Evolutionary conservation across 2,888 invertebrate genomes (phyloP).

Genomic region (Ceratothoa steindachneri): DNA sequence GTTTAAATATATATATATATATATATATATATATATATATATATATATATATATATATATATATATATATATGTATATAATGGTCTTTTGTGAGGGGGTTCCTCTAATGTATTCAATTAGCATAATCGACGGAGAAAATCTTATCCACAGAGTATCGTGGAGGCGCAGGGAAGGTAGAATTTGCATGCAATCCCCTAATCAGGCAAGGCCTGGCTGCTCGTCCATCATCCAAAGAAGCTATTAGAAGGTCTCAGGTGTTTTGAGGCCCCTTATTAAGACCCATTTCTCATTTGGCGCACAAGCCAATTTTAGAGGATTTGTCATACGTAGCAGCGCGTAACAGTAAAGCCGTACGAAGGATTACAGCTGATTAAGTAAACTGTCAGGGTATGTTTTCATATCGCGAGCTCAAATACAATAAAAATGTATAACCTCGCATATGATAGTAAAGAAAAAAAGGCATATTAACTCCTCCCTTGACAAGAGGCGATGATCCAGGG

Average conservation of each 20-base stretch:
- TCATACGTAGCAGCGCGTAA: background rate
- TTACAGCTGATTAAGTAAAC: background rate
- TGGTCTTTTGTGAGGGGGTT: background rate
- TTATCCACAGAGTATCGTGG: background rate
- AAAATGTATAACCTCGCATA: background rate
- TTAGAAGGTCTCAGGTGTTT: slow-evolving; percentile 4
- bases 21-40: slow-evolving; percentile 13
- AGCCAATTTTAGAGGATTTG: slow-evolving; percentile 3
- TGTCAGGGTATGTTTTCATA: background rate
- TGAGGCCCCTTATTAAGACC: slow-evolving; percentile 2
- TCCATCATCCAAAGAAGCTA: slow-evolving; percentile 3
- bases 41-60: slow-evolving; percentile 18
- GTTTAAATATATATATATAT: too few species aligned
- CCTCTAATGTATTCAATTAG: slow-evolving; percentile 4
- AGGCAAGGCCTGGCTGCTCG: background rate
- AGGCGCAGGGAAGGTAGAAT: background rate
- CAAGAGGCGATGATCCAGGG: background rate
- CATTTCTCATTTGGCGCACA: background rate
- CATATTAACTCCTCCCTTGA: background rate
- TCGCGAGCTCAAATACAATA: background rate
- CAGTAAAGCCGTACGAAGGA: background rate
- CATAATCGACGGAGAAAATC: background rate
- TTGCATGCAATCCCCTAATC: slow-evolving; percentile 8
- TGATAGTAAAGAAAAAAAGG: background rate
- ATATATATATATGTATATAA: slow-evolving; percentile 14